A percentile compares a stretch with the other conserved stretches of the same genome.
phyloP scores from a whole-genome alignment of 2,888 invertebrate genomes.

The Calameuta filiformis region DNA sequence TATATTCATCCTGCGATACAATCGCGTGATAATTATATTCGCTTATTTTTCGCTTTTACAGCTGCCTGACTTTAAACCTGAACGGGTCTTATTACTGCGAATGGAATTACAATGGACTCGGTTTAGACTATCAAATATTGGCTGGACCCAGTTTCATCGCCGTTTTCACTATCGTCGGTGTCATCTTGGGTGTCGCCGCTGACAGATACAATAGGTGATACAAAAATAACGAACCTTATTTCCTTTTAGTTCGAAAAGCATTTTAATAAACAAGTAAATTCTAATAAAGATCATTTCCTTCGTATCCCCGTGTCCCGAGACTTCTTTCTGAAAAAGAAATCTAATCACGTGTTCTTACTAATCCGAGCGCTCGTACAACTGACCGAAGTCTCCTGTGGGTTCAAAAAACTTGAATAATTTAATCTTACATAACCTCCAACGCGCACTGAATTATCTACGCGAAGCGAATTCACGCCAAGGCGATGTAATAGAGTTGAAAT shows the following conservation, averaged over 20 bases:
- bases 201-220: constrained; percentile 72
- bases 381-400: no score
- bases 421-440: neutral
- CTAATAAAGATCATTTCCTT: neutral
- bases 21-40: neutral
- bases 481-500: neutral
- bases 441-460: neutral
- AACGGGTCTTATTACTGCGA: constrained; percentile 86
- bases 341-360: neutral
- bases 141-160: constrained; percentile 95
- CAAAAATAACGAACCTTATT: neutral
- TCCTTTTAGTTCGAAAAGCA: no score
- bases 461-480: neutral
- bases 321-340: neutral
- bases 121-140: constrained; percentile 90
- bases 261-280: neutral
- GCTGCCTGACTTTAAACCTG: constrained; percentile 74
- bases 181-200: constrained; percentile 84
- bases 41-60: constrained; percentile 43
- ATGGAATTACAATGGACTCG: constrained; percentile 94
- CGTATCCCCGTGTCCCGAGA: neutral
- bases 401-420: no score
- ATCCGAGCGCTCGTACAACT: neutral
- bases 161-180: constrained; percentile 89
- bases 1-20: no score